A percentile compares a stretch with the other conserved stretches of the same genome.
Evolutionary conservation across 2,113 vertebrate genomes (phyloP).

Genomic region (Gymnogyps californianus): DNA sequence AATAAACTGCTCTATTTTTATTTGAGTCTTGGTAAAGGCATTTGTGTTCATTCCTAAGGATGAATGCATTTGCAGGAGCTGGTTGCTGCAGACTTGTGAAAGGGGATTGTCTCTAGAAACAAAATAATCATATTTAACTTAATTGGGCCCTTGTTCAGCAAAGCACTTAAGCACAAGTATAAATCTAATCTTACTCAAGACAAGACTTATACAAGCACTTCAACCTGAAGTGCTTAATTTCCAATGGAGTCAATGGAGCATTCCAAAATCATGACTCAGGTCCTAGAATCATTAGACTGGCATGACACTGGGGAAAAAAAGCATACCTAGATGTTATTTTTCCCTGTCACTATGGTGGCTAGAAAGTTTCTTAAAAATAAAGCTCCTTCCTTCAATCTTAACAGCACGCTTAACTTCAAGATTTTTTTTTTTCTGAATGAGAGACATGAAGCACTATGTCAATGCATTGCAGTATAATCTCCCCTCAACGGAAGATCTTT

Average conservation of each 20-base stretch:
- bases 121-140: conserved; percentile 58
- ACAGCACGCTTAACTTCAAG: background rate
- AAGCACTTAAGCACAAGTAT: conserved; percentile 55
- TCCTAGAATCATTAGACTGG: conserved; percentile 12
- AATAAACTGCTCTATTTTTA: conserved; percentile 17
- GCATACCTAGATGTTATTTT: background rate
- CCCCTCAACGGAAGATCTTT: background rate
- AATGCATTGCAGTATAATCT: background rate
- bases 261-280: conserved; percentile 62
- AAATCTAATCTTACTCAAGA: conserved; percentile 56
- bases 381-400: background rate
- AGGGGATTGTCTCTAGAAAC: conserved; percentile 7
- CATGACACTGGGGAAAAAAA: background rate
- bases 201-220: conserved; percentile 47
- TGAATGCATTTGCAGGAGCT: background rate
- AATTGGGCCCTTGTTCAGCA: conserved; percentile 53
- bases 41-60: conserved; percentile 9
- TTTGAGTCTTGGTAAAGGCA: background rate
- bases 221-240: conserved; percentile 55
- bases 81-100: background rate
- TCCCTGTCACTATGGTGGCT: background rate
- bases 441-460: background rate
- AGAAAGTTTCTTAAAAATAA: background rate
- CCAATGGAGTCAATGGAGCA: conserved; percentile 45
- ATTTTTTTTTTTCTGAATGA: background rate